Evolutionary conservation across 2,888 invertebrate genomes (phyloP).

Genomic region (Diadromus collaris): DNA sequence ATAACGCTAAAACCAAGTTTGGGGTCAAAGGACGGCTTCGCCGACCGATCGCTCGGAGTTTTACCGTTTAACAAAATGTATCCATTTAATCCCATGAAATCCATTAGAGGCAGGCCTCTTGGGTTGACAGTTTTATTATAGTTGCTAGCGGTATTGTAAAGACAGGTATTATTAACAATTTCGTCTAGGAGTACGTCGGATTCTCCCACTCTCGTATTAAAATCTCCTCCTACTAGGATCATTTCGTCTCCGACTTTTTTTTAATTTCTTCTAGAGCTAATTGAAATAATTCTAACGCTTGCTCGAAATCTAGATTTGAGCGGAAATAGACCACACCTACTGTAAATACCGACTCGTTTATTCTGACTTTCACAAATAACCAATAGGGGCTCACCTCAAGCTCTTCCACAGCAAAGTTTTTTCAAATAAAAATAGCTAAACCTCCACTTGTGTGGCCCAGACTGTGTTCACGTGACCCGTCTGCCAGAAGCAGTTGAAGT

Average conservation of each 20-base stretch:
- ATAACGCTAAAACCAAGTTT: constrained; percentile 3
- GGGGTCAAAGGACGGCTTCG: constrained; percentile 13
- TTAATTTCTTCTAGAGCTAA: neutral
- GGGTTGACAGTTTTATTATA: neutral
- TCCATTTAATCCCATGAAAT: constrained; percentile 17
- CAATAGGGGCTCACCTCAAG: constrained; percentile 29
- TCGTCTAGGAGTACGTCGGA: neutral
- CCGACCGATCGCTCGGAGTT: constrained; percentile 17
- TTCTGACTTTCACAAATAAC: constrained; percentile 25
- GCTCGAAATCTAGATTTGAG: neutral
- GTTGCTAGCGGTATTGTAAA: neutral
- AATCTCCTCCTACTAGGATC: too few relatives aligned
- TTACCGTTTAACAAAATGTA: constrained; percentile 34
- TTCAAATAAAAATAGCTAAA: neutral
- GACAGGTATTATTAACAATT: neutral
- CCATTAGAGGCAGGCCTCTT: constrained; percentile 1
- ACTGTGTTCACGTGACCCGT: neutral
- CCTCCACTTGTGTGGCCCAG: constrained; percentile 24
- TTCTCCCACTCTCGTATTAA: constrained; percentile 11
- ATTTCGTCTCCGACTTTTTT: neutral
- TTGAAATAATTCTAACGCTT: constrained; percentile 13
- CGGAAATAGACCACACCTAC: constrained; percentile 22
- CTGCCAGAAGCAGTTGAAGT: neutral
- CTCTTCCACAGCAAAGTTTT: neutral
- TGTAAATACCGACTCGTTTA: neutral